Percentiles rank a stretch among this genome's conserved stretches.
Conservation (phyloP, 2,797 vertebrate genomes). For the Hippoglossus hippoglossus region DNA sequence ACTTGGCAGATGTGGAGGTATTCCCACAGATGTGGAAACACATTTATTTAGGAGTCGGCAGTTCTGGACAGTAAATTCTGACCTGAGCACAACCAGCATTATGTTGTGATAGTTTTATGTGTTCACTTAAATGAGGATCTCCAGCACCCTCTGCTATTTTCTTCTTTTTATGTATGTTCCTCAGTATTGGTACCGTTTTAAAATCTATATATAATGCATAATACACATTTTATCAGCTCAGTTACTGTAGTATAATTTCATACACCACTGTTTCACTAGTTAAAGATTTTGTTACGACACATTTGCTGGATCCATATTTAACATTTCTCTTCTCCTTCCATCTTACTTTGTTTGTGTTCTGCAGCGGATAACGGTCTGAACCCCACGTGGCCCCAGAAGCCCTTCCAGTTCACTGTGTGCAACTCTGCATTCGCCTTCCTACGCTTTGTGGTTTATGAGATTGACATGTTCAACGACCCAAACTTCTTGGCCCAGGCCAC, state of each 20-base stretch:
- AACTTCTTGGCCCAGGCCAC: conserved; percentile 98
- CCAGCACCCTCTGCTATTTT: too few relatives aligned
- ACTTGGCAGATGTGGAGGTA: background rate
- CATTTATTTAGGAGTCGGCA: background rate
- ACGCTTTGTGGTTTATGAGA: conserved; percentile 97
- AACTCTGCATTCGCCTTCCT: conserved; percentile 96
- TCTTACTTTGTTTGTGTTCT: conserved; percentile 7
- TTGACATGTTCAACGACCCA: conserved; percentile 99
- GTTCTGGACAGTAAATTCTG: background rate
- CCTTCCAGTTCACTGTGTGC: conserved; percentile 91
- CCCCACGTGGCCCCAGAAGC: conserved; percentile 92
- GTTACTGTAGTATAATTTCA: too few relatives aligned
- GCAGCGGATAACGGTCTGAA: conserved; percentile 97
- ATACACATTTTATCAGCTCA: too few relatives aligned
- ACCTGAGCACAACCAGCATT: background rate
- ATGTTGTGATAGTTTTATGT: background rate
- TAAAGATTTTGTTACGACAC: background rate
- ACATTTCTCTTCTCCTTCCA: background rate
- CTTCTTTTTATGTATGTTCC: too few relatives aligned
- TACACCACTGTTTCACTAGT: too few relatives aligned
- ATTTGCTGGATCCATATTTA: background rate
- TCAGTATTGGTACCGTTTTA: too few relatives aligned
- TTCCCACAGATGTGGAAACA: background rate
- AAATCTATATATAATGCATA: too few relatives aligned
- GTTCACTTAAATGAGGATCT: too few relatives aligned